Evolutionary conservation across 1,140 invertebrate genomes (phyloP).

Genomic region (Leptinotarsa defecta): DNA sequence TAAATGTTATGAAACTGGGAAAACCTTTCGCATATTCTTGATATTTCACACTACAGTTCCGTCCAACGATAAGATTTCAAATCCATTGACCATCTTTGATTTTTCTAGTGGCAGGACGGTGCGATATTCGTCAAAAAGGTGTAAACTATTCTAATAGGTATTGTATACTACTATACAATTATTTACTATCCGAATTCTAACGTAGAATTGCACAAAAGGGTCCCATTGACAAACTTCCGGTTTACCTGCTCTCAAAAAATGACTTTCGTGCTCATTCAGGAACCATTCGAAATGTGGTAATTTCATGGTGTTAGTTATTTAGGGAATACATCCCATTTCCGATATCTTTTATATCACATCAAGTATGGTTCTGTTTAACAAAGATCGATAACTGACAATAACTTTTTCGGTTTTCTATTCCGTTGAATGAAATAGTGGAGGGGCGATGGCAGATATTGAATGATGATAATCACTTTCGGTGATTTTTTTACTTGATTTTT

Average conservation of each 20-base stretch:
- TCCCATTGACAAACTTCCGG: conserved; percentile 25
- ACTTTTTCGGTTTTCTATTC: not conserved
- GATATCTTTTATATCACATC: not conserved
- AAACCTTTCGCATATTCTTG: too few relatives aligned
- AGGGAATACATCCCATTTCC: not conserved
- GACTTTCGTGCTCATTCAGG: conserved; percentile 12
- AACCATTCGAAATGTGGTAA: conserved; percentile 19
- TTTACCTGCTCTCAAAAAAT: conserved; percentile 26
- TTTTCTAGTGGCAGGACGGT: conserved; percentile 7
- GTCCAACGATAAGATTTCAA: not conserved
- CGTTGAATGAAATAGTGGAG: too few relatives aligned
- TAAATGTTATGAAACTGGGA: too few relatives aligned
- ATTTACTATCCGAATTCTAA: conserved; percentile 18
- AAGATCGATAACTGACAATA: not conserved
- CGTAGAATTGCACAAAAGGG: conserved; percentile 22
- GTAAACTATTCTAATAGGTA: conserved; percentile 25
- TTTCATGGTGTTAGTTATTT: conserved; percentile 18
- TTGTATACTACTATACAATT: conserved; percentile 26
- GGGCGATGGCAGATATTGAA: too few relatives aligned
- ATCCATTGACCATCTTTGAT: not conserved
- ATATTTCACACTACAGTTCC: not conserved
- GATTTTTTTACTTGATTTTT: too few relatives aligned
- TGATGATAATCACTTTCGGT: too few relatives aligned
- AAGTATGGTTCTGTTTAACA: not conserved
- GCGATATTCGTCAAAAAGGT: conserved; percentile 23